Evolutionary conservation across 1,140 invertebrate species (phyloP), one percentile per base, ranked within the genome.

Genomic region (Drosophila prosaltans): DNA sequence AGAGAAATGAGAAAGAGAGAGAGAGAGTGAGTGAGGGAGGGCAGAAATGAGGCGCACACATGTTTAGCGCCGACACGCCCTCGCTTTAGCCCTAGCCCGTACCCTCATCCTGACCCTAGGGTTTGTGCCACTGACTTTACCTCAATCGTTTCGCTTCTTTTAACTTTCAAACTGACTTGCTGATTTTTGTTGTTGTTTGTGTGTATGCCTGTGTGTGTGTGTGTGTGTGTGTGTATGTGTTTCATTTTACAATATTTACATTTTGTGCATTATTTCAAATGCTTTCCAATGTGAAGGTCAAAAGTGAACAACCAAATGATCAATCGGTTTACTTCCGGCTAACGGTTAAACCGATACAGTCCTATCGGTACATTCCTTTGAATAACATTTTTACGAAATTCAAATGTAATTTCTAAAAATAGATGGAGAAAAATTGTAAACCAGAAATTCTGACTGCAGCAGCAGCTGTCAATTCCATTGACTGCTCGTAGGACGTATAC

Each of bases 11-110:
- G 6, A 36, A 7, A 5, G 6, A 36, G 1, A 7, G n/a, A 0
- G 3, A 57, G 65, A 41, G 57, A 16, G 40, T 57, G 6, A 57
- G 66, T 58, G 65, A 68, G 73, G 68, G 69, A 66, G 75, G 51
- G 30, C 16, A 16, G 65, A 72, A 79, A 79, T 74, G 64, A 83
- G 84, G 80, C 84, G 76, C 83, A 82, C 83, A 86, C 84, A 89
- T 86, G 83, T 89, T 88, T 88, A 89, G 83, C 83, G 84, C 84
- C 84, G 84, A 80, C 69, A 89, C 84, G 84, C 83, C 83, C 58
- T 67, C 83, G 64, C 70, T 61, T 55, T 62, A 68, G 24, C 41
- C 60, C 63, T 65, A 28, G 58, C 68, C 41, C 54, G 51, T 32
- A 66, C 61, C 61, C 70, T 55, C 69, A 51, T 10, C 6, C 6